phyloP scores from a whole-genome alignment of 2,888 invertebrate species.

The Pseudococcus longispinus region DNA sequence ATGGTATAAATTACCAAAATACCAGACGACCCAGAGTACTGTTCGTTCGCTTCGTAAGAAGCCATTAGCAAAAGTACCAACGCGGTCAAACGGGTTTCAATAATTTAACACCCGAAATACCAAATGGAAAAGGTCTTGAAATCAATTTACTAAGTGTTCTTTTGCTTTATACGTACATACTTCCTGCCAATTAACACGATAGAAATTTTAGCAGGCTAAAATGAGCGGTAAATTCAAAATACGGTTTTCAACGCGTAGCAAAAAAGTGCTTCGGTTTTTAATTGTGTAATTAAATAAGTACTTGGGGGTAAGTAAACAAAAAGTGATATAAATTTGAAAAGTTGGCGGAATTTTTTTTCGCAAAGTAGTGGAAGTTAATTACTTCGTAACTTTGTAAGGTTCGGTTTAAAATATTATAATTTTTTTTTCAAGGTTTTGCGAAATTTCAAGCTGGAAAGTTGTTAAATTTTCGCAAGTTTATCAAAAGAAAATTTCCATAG shows the following conservation, averaged over 20 bases:
- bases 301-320: neutral
- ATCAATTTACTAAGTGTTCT: slow-evolving; percentile 28
- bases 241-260: neutral
- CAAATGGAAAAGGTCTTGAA: slow-evolving; percentile 15
- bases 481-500: neutral
- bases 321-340: slow-evolving; percentile 2
- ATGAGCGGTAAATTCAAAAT: neutral
- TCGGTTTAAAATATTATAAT: neutral
- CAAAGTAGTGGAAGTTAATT: neutral
- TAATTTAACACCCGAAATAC: neutral
- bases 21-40: neutral
- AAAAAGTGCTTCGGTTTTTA: neutral
- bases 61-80: neutral
- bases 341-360: neutral
- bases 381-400: neutral
- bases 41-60: neutral
- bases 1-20: slow-evolving; percentile 8
- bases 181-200: neutral
- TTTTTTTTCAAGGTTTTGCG: neutral
- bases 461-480: neutral
- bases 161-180: neutral
- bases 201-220: neutral
- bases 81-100: slow-evolving; percentile 12
- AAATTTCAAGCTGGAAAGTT: neutral
- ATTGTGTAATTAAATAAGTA: neutral